Evolutionary conservation across 2,797 vertebrate species (phyloP), one percentile per base, ranked within the genome.

Genomic region (Spea hammondii): DNA sequence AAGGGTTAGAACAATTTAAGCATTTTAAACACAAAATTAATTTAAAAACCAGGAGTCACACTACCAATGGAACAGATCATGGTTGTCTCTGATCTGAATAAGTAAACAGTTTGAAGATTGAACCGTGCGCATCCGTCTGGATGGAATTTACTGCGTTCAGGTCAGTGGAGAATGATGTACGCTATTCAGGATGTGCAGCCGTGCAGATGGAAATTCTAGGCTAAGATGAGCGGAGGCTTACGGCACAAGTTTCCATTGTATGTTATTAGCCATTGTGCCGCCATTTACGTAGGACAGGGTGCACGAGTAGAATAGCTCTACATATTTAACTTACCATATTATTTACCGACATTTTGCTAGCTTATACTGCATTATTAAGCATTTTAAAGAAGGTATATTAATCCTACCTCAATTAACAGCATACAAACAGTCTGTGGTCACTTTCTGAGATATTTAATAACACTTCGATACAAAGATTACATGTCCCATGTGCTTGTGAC

Each of bases 111-210:
- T 67, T 17, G 4, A 76, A 48, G 54, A 57, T 17, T 46, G 6
- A 32, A 65, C 8, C 12, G 54, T 3, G 2, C 10, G 68, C 10
- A 70, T 70, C 55, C 75, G 53, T 50, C 5, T 14, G 66, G 54
- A 70, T 9, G 49, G 10, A 4, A n/a, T 5, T 14, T 9, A 57
- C 66, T 47, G 32, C 54, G 49, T 8, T 55, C 49, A 46, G 66
- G 46, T 60, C 48, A 77, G 57, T 62, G 66, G 45, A 70, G 55
- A 13, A 46, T 47, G 3, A 60, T 59, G 49, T 12, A 45, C n/a
- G n/a, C 54, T 70, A 70, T 77, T 69, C 64, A 77, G 66, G 54
- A 51, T 51, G 75, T 77, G 75, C 75, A 70, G 75, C 10, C 75
- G 12, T 77, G 75, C 75, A 62, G 46, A 76, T 46, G 44, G 4